A percentile compares a stretch with the other conserved stretches of the same genome.
Evolutionary conservation across 2,888 invertebrate genomes (phyloP).

Genomic region (Chalcis sispes): DNA sequence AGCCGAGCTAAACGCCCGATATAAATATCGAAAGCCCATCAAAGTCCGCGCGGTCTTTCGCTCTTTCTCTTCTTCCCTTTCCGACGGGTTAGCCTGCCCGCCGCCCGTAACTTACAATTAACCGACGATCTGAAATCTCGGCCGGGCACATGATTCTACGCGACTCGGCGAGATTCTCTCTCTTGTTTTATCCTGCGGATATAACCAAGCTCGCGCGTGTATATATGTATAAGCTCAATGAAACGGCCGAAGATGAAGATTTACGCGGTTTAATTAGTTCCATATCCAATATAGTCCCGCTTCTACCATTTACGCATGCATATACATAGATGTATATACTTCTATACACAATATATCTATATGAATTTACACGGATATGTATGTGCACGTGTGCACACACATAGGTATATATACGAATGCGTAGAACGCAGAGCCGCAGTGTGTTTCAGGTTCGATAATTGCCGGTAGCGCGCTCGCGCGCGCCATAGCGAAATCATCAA

Average conservation of each 20-base stretch:
- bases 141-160: neutral
- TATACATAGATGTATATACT: neutral
- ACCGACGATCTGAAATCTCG: slow-evolving; percentile 43
- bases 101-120: slow-evolving; percentile 54
- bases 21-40: slow-evolving; percentile 49
- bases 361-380: too few species aligned
- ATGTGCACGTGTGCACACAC: neutral
- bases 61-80: too few species aligned
- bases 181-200: too few species aligned
- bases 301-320: neutral
- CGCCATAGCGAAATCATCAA: slow-evolving; percentile 51
- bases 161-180: too few species aligned
- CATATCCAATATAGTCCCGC: too few species aligned
- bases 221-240: neutral
- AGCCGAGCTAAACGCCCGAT: neutral
- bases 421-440: neutral
- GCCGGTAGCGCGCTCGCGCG: slow-evolving; percentile 22
- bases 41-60: slow-evolving; percentile 35
- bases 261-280: slow-evolving; percentile 56
- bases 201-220: neutral
- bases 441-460: slow-evolving; percentile 49
- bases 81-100: too few species aligned
- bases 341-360: too few species aligned
- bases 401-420: neutral
- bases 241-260: slow-evolving; percentile 47